Percentiles rank a stretch among this genome's conserved stretches.
Evolutionary conservation across 2,113 vertebrate genomes (phyloP).

Genomic region (Dolichallabes microphthalmus): DNA sequence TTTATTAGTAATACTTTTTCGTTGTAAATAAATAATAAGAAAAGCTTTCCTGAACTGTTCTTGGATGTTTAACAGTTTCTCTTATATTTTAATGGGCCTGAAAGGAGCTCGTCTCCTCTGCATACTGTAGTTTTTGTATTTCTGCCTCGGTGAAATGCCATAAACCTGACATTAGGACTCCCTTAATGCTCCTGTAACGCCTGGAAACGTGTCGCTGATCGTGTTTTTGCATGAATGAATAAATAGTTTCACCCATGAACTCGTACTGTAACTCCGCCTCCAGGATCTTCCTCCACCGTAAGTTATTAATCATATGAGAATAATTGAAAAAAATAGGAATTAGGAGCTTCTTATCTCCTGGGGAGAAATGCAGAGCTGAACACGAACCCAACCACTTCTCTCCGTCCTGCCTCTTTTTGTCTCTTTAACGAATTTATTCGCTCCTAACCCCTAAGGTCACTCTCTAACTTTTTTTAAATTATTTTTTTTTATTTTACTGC

Average conservation of each 20-base stretch:
- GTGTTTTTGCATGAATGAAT: neutral
- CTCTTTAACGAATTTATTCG: neutral
- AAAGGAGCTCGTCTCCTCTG: neutral
- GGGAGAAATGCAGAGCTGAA: neutral
- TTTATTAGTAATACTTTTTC: too few relatives aligned
- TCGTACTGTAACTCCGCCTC: neutral
- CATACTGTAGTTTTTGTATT: too few relatives aligned
- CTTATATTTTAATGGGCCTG: neutral
- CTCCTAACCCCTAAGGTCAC: neutral
- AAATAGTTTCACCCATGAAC: neutral
- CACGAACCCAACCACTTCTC: neutral
- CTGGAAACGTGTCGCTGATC: neutral
- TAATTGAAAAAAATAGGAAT: constrained; percentile 31
- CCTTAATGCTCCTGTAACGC: neutral
- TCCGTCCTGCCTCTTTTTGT: neutral
- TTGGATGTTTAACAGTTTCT: neutral
- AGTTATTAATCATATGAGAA: constrained; percentile 46
- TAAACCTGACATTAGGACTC: too few relatives aligned
- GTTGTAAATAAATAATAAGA: too few relatives aligned
- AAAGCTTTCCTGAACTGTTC: neutral
- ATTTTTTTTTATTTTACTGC: neutral
- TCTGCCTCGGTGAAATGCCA: neutral
- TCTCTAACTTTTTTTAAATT: neutral
- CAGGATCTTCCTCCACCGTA: neutral
- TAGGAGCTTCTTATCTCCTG: neutral